Evolutionary conservation across 2,888 invertebrate genomes (phyloP).

Genomic region (Plebejus anna): DNA sequence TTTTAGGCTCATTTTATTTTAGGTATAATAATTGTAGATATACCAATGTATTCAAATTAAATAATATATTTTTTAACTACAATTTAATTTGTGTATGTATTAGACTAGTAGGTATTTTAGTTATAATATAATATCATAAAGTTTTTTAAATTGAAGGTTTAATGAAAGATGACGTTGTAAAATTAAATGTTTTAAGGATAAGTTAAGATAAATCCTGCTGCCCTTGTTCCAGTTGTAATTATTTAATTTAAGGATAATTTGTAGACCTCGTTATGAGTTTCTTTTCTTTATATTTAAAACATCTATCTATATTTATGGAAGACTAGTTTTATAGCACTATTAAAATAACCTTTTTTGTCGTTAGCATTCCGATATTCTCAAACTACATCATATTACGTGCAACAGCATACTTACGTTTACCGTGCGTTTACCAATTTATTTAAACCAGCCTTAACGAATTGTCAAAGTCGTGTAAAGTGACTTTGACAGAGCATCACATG

Average conservation of each 20-base stretch:
- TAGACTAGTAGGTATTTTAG: not conserved
- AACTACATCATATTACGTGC: not conserved
- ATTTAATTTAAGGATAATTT: not conserved
- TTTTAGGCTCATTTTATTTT: not conserved
- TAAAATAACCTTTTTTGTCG: not conserved
- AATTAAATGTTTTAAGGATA: not conserved
- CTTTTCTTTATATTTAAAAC: not conserved
- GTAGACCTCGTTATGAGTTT: not conserved
- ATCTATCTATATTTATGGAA: not conserved
- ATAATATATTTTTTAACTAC: not conserved
- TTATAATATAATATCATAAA: not conserved
- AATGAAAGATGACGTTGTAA: not conserved
- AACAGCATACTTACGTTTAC: not conserved
- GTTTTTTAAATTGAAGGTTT: not conserved
- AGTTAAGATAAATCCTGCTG: not conserved
- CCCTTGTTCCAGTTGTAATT: not conserved
- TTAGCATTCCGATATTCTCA: not conserved
- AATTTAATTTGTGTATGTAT: not conserved
- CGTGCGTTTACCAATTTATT: not conserved
- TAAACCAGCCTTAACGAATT: not conserved
- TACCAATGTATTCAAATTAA: not conserved
- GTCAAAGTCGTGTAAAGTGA: constrained; percentile 11
- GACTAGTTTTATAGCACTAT: not conserved
- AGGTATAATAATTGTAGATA: not conserved
- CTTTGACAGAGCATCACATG: not conserved